Conservation (phyloP, 2,113 vertebrate species). For the Irena cyanogastra region DNA sequence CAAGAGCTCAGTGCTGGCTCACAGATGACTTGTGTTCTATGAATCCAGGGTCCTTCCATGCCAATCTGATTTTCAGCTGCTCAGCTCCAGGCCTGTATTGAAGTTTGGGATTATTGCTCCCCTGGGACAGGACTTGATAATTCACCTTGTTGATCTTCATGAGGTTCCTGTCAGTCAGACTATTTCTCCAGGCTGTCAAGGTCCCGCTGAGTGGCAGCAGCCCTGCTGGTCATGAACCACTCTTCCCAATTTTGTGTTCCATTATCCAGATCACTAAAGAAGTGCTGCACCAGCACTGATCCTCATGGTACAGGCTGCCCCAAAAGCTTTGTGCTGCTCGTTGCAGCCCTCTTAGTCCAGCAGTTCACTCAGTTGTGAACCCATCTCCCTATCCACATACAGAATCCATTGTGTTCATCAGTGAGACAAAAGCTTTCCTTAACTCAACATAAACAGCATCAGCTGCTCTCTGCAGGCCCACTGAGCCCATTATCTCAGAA, state of each 20-base stretch:
- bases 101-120: not conserved
- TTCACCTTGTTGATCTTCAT: not conserved
- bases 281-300: not conserved
- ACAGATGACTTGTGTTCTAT: not conserved
- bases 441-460: not conserved
- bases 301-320: not conserved
- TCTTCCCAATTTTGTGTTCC: not conserved
- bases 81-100: rapidly evolving
- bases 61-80: not conserved
- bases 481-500: not conserved
- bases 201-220: not conserved
- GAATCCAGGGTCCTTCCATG: not conserved
- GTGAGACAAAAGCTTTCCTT: not conserved
- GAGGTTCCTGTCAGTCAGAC: not conserved
- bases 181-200: not conserved
- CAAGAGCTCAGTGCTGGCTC: not conserved
- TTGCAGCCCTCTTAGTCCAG: not conserved
- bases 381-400: not conserved
- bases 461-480: not conserved
- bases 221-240: not conserved
- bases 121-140: not conserved
- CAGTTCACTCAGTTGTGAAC: not conserved
- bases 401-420: not conserved
- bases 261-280: not conserved
- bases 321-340: not conserved